Percentiles rank a stretch among this genome's conserved stretches.
Conservation (phyloP, 2,888 invertebrate species). For the Leptinotarsa peninsularis region DNA sequence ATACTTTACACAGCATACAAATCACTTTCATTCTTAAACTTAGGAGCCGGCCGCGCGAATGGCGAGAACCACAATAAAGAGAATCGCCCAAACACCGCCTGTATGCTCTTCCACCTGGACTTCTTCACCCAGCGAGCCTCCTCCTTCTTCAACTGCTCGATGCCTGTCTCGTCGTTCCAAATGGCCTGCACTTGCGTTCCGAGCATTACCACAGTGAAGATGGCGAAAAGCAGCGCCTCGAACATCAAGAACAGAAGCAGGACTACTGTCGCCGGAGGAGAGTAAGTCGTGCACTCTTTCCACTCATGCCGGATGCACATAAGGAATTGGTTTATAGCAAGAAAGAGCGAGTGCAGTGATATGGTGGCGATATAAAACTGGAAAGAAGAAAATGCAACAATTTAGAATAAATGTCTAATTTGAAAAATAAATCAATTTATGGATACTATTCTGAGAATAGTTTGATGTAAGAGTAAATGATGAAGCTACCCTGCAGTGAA, state of each 20-base stretch:
- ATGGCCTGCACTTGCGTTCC: slow-evolving; percentile 92
- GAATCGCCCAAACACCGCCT: slow-evolving; percentile 96
- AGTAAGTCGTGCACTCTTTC: slow-evolving; percentile 93
- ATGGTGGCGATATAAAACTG: slow-evolving; percentile 98
- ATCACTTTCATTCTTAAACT: slow-evolving; percentile 82
- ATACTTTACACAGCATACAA: slow-evolving; percentile 83
- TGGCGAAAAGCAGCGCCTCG: slow-evolving; percentile 95
- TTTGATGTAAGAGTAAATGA: no score
- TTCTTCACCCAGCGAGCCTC: slow-evolving; percentile 93
- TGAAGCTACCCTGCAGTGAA: no score
- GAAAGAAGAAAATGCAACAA: slow-evolving; percentile 56
- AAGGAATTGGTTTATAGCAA: slow-evolving; percentile 93
- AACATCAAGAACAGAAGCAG: slow-evolving; percentile 91
- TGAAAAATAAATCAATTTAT: not conserved
- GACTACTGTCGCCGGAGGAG: slow-evolving; percentile 96
- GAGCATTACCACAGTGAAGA: slow-evolving; percentile 98
- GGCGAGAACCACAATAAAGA: slow-evolving; percentile 96
- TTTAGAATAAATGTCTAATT: not conserved
- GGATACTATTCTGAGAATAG: no score
- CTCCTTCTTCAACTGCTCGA: slow-evolving; percentile 96
- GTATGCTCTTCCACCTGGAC: slow-evolving; percentile 94
- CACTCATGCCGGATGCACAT: slow-evolving; percentile 94
- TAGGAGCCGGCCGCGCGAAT: slow-evolving; percentile 84
- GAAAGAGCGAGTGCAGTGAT: slow-evolving; percentile 91
- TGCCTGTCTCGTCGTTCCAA: slow-evolving; percentile 98